Evolutionary conservation across 2,888 invertebrate genomes (phyloP), one percentile per base, ranked within the genome.

Genomic region (Lathronympha strigana): DNA sequence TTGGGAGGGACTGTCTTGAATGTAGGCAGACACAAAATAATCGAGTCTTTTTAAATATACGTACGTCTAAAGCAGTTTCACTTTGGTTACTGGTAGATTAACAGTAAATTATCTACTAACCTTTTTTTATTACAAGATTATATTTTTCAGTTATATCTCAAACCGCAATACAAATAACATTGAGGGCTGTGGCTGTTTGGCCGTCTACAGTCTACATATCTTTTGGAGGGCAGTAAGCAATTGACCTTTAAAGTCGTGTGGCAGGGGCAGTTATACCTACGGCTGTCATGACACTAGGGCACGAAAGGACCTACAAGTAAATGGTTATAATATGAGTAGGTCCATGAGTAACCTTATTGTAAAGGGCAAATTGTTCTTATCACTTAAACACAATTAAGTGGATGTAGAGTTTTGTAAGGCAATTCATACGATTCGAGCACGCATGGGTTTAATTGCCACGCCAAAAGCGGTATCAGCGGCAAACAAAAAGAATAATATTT

Each of bases 211-310:
- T n/a, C n/a, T n/a, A 69, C 68, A 68, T 58, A 69, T 13, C 21
- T 36, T 61, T 64, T 47, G 38, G 61, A 61, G 63, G 62, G 55
- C 51, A 61, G 68, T 67, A 72, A 67, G 62, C 60, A 66, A 67
- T 63, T 78, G 74, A 75, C 75, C 77, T 74, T 74, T 74, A 38
- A 60, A 75, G 69, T 73, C 70, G 75, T 73, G 73, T 70, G 72
- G 71, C 70, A 63, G 64, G 67, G 71, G 67, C 66, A 69, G 67
- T 70, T 68, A 66, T 66, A 9, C 21, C 43, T 45, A 53, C 61
- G 60, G 55, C 68, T 71, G 72, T 71, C 67, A 68, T 68, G 61
- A 72, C 72, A 50, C 72, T 67, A 72, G 73, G 23, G 19, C 66
- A 66, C 47, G 66, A 60, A 38, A 19, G 36, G 54, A 21, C 40